A percentile compares a stretch with the other conserved stretches of the same genome.
Conservation (phyloP, 1,140 invertebrate species). For the Brachionus koreanus region DNA sequence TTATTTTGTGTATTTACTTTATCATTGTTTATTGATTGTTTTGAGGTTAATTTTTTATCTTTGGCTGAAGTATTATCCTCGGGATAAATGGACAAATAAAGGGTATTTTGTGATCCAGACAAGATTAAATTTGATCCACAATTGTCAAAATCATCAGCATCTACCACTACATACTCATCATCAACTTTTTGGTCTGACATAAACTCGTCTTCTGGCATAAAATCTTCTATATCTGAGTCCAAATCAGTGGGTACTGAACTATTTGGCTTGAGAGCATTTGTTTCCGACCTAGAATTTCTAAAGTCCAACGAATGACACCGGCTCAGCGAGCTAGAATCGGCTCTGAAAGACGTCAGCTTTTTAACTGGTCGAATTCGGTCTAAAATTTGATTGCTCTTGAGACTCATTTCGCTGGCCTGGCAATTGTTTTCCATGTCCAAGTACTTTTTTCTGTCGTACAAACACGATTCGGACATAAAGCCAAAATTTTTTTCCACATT, state of each 20-base stretch:
- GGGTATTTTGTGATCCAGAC: background rate
- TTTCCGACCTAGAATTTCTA: background rate
- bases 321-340: background rate
- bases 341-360: background rate
- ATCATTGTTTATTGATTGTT: background rate
- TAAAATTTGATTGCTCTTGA: conserved; percentile 1
- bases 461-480: conserved; percentile 6
- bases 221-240: background rate
- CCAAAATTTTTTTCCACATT: conserved; percentile 21
- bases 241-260: conserved; percentile 24
- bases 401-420: background rate
- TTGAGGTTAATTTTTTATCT: background rate
- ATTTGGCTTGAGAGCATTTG: background rate
- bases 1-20: background rate
- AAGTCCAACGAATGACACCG: conserved; percentile 9
- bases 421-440: background rate
- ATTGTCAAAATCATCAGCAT: conserved; percentile 18
- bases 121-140: conserved; percentile 32
- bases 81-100: background rate
- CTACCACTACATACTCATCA: conserved; percentile 16
- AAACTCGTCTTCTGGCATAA: background rate
- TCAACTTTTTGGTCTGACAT: background rate
- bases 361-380: background rate
- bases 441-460: background rate
- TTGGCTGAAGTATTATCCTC: background rate